Evolutionary conservation across 2,797 vertebrate species (phyloP).

Genomic region (Vultur gryphus): DNA sequence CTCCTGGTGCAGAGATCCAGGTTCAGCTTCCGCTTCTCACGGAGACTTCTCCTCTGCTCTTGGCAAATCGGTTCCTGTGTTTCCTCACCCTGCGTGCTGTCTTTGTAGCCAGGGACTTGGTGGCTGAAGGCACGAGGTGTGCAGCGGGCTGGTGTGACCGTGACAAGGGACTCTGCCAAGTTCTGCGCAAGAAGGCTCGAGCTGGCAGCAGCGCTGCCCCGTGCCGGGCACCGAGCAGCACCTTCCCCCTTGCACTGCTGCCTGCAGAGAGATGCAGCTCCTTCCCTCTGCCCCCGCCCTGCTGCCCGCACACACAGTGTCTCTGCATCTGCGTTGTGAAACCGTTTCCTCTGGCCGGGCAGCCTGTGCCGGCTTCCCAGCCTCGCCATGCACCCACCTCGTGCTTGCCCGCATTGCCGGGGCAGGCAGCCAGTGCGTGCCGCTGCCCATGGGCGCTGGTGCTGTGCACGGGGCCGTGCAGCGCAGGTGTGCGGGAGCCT

Average conservation of each 20-base stretch:
- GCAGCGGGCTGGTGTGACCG: fast-evolving
- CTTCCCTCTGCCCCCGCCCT: not conserved
- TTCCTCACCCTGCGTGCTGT: not conserved
- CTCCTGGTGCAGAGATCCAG: not conserved
- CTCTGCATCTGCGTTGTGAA: not conserved
- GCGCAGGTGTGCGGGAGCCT: not conserved
- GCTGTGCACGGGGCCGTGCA: fast-evolving
- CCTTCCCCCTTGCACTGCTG: not conserved
- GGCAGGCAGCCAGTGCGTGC: not conserved
- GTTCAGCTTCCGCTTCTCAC: not conserved
- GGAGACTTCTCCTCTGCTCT: not conserved
- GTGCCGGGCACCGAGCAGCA: not conserved
- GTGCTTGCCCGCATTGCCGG: fast-evolving
- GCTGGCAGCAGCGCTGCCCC: not conserved
- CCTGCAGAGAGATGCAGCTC: not conserved
- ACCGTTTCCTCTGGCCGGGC: not conserved
- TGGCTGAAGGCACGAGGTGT: not conserved
- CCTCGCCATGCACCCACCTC: not conserved
- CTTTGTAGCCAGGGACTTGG: not conserved
- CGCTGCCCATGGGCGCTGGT: fast-evolving
- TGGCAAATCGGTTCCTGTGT: not conserved
- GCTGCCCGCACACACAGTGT: fast-evolving
- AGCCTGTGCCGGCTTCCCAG: not conserved
- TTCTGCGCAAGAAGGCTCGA: not conserved
- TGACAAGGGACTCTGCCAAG: not conserved